Conservation (phyloP, 2,888 invertebrate genomes). For the Neoaliturus tenellus region DNA sequence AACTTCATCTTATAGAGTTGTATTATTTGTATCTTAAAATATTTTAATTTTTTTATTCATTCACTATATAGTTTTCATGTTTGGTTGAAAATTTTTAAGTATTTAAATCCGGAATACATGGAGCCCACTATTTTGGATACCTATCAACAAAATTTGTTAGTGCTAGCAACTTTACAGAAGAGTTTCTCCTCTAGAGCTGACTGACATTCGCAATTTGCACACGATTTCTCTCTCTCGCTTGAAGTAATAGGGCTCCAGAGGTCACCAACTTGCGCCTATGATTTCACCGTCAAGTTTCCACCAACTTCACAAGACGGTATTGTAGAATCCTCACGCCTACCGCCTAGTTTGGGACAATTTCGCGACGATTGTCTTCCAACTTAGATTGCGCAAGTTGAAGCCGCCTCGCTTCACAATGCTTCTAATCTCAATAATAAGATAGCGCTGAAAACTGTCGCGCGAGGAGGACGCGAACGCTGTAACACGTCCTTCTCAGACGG, state of each 20-base stretch:
- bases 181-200: neutral
- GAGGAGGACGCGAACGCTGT: neutral
- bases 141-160: no score
- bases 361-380: constrained; percentile 47
- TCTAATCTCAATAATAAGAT: constrained; percentile 49
- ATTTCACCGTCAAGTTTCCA: constrained; percentile 5
- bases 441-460: neutral
- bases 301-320: constrained; percentile 34
- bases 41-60: no score
- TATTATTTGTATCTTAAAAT: no score
- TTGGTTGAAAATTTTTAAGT: no score
- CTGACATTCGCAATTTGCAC: neutral
- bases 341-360: constrained; percentile 15
- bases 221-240: neutral
- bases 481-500: constrained; percentile 4
- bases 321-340: constrained; percentile 7
- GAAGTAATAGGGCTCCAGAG: neutral
- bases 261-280: neutral
- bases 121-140: no score
- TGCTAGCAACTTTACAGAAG: no score
- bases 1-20: no score
- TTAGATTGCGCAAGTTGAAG: constrained; percentile 55
- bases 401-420: constrained; percentile 29
- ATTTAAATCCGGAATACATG: no score
- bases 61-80: no score